phyloP scores from a whole-genome alignment of 2,888 invertebrate species.

The Oithona nana region DNA sequence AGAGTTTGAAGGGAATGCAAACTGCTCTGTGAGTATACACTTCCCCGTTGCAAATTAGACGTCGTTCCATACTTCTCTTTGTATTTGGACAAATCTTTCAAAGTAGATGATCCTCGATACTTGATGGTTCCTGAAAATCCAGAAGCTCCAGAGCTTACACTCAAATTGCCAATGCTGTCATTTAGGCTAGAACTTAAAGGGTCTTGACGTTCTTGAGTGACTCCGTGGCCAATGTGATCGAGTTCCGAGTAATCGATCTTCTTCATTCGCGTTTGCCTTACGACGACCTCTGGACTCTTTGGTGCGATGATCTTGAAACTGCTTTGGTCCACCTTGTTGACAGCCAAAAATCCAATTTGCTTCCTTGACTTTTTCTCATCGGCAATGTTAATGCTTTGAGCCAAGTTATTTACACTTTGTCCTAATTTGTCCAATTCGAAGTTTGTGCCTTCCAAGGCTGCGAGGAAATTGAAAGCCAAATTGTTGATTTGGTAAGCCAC shows the following conservation, averaged over 20 bases:
- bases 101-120: background rate
- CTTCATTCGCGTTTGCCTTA: background rate
- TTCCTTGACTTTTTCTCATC: background rate
- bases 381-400: background rate
- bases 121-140: background rate
- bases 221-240: background rate
- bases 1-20: too few species aligned
- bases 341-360: background rate
- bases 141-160: background rate
- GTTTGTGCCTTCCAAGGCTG: background rate
- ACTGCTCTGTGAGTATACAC: background rate
- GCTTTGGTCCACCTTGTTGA: background rate
- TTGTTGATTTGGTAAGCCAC: background rate
- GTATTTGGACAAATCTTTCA: background rate
- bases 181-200: background rate
- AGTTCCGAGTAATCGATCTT: background rate
- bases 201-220: background rate
- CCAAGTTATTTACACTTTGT: background rate
- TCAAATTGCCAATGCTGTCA: background rate
- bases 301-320: background rate
- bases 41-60: background rate
- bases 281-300: background rate
- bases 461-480: background rate
- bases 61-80: background rate
- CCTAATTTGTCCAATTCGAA: background rate